Base-by-base conservation (phyloP, 2,113 vertebrate genomes). In the Mesembrinibis cayennensis region DNA sequence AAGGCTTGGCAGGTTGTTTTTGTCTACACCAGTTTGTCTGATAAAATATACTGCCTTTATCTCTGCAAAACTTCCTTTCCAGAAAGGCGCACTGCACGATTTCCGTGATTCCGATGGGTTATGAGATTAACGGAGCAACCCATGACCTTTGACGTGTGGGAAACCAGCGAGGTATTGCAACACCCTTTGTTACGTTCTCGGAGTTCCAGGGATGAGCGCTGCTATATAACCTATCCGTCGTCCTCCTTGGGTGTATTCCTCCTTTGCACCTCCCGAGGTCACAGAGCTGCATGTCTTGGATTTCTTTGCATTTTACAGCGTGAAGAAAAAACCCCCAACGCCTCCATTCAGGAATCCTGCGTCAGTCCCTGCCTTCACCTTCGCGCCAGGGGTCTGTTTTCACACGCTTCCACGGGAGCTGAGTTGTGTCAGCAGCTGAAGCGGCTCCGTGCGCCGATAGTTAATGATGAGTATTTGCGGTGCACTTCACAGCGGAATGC, bases 371-470 rank as follows among this genome's bases (percentile, higher is more conserved):
- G 42, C 72, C 69, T 65, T 47, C 27, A 1, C 6, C 21, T 2
- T 36, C 10, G 4, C 4, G 3, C 38, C 45, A 29, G n/a, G 13
- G 22, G n/a, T 72, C 49, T 5, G 7, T n/a, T 84, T 50, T 82
- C 27, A 40, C 16, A 9, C 1, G 2, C 25, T 78, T 40, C 59
- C 38, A 6, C 0, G 0, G 67, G 38, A 84, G 36, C 25, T 1
- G 40, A 19, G n/a, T 3, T 49, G 6, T 47, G 42, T 14, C 42
- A 70, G 70, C 2, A 13, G 7, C 4, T 1, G 40, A 25, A 47
- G 55, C 36, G 62, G 34, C n/a, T 32, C 65, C 1, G 2, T 10
- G 70, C 32, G 1, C 77, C 1, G 0, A 6, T 1, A 15, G 20
- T 25, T n/a, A 50, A 10, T 32, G 32, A 20, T 25, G 47, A 53